Evolutionary conservation across 2,888 invertebrate species (phyloP).

Genomic region (Tupiocoris notatus): DNA sequence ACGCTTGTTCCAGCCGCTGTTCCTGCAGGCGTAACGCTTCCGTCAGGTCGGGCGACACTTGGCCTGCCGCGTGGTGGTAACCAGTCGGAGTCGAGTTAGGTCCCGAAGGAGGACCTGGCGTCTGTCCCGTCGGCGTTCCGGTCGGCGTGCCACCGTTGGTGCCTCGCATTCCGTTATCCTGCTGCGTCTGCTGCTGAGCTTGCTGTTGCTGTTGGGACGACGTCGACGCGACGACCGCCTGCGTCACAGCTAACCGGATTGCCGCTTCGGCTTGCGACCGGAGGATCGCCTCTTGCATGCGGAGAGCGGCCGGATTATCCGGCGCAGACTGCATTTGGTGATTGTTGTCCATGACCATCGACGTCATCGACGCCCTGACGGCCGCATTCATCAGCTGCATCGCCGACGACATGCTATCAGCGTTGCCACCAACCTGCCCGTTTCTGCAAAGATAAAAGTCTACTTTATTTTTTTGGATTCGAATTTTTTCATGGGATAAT

Average conservation of each 20-base stretch:
- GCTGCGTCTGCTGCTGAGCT: slow-evolving; percentile 13
- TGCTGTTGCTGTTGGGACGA: slow-evolving; percentile 44
- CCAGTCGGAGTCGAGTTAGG: slow-evolving; percentile 56
- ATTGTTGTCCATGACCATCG: slow-evolving; percentile 51
- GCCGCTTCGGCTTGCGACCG: slow-evolving; percentile 84
- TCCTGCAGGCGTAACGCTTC: slow-evolving; percentile 73
- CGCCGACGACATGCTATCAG: slow-evolving; percentile 52
- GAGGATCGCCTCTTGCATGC: slow-evolving; percentile 69
- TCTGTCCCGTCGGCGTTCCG: slow-evolving; percentile 54
- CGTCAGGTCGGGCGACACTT: slow-evolving; percentile 68
- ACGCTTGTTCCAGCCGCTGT: slow-evolving; percentile 77
- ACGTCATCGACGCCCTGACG: slow-evolving; percentile 62
- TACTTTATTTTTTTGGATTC: no score
- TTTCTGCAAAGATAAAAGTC: no score
- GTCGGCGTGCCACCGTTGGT: slow-evolving; percentile 54
- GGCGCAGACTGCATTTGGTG: slow-evolving; percentile 51
- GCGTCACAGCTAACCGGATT: slow-evolving; percentile 72
- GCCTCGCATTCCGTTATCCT: slow-evolving; percentile 51
- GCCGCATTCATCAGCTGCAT: slow-evolving; percentile 57
- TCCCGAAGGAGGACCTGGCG: slow-evolving; percentile 54
- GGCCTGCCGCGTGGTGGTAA: slow-evolving; percentile 56
- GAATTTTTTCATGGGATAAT: no score
- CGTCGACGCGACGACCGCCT: slow-evolving; percentile 61
- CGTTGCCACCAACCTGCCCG: slow-evolving; percentile 49
- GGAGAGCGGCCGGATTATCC: slow-evolving; percentile 54